Evolutionary conservation across 2,888 invertebrate genomes (phyloP).

Genomic region (Lepidonotus clava): DNA sequence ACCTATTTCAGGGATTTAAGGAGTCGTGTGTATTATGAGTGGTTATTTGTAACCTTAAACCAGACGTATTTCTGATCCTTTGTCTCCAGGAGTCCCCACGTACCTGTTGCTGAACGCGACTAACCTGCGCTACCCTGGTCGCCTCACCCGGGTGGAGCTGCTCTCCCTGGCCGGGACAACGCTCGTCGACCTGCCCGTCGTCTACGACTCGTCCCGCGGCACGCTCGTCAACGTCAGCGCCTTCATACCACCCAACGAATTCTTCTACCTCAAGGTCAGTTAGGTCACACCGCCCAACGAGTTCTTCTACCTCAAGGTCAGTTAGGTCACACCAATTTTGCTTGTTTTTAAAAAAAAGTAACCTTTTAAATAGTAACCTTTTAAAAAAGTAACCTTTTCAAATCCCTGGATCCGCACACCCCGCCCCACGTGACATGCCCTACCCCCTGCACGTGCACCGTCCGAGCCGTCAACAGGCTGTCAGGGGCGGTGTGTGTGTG

Average conservation of each 20-base stretch:
- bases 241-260: conserved; percentile 85
- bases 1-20: too few species aligned
- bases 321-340: background rate
- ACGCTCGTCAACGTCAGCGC: conserved; percentile 83
- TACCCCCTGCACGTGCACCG: too few species aligned
- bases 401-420: too few species aligned
- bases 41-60: too few species aligned
- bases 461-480: too few species aligned
- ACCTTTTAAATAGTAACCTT: too few species aligned
- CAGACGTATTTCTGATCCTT: background rate
- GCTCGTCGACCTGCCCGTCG: conserved; percentile 73
- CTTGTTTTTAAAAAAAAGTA: too few species aligned
- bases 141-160: conserved; percentile 75
- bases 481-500: too few species aligned
- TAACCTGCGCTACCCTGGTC: conserved; percentile 79
- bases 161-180: conserved; percentile 76
- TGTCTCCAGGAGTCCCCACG: conserved; percentile 77
- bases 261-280: conserved; percentile 85
- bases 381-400: too few species aligned
- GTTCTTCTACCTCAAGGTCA: conserved; percentile 85
- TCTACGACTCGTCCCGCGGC: conserved; percentile 70
- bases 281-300: conserved; percentile 83
- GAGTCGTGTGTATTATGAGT: too few species aligned
- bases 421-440: too few species aligned
- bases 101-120: conserved; percentile 81